These are phyloP conservation scores for Drosophila silvestris DNA, from an alignment of 2,888 invertebrate genomes.

Conservation along the genomic window DNA sequence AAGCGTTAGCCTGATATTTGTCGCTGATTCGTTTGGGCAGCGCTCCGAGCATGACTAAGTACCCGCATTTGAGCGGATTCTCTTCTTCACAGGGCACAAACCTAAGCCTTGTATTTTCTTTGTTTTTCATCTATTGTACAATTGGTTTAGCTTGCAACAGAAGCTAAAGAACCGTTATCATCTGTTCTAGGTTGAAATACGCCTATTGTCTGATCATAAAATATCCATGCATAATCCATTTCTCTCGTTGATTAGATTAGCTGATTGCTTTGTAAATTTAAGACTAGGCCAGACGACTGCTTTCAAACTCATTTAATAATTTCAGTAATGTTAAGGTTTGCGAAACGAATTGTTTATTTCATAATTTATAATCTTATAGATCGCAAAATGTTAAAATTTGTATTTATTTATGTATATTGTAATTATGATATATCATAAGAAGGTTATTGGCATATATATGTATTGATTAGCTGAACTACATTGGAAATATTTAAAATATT, in stretches of 20 bases:
- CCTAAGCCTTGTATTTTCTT: neutral
- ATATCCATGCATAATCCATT: neutral
- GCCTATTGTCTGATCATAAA: neutral
- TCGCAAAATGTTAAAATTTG: slow-evolving; percentile 65
- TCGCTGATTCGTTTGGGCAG: slow-evolving; percentile 55
- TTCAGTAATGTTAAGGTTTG: slow-evolving; percentile 2
- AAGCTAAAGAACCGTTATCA: slow-evolving; percentile 5
- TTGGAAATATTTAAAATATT: slow-evolving; percentile 57
- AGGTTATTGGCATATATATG: slow-evolving; percentile 69
- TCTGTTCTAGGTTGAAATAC: neutral
- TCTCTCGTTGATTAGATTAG: slow-evolving; percentile 6
- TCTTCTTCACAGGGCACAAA: neutral
- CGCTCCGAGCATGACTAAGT: slow-evolving; percentile 49
- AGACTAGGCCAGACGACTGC: neutral
- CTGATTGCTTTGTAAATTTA: neutral
- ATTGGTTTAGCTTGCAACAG: slow-evolving; percentile 13
- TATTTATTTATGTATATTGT: slow-evolving; percentile 25
- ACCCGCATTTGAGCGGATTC: slow-evolving; percentile 62
- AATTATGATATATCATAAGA: slow-evolving; percentile 67
- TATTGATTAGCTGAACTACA: slow-evolving; percentile 61
- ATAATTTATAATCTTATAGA: slow-evolving; percentile 48
- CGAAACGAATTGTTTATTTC: slow-evolving; percentile 26
- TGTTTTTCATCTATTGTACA: slow-evolving; percentile 7
- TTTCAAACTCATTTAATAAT: neutral
- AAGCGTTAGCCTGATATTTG: slow-evolving; percentile 54